Evolutionary conservation across 1,140 invertebrate genomes (phyloP).

Genomic region (Sitophilus oryzae): DNA sequence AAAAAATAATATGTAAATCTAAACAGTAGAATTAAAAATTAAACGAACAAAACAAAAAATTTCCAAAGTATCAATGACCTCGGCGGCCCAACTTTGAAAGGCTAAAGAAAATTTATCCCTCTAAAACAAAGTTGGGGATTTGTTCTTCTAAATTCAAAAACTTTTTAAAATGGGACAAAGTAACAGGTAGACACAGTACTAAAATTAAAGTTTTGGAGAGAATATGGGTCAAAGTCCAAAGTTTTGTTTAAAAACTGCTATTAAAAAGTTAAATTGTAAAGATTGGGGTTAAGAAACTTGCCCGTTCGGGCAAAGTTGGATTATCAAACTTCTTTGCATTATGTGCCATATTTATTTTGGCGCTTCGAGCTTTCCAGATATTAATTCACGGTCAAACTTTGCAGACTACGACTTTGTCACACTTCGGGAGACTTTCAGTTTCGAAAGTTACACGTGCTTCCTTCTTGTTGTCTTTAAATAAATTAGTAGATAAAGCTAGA

Average conservation of each 20-base stretch:
- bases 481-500: too few species aligned
- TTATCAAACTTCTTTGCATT: constrained; percentile 32
- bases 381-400: neutral
- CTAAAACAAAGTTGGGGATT: constrained; percentile 25
- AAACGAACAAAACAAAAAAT: too few species aligned
- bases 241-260: constrained; percentile 36
- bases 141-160: constrained; percentile 24
- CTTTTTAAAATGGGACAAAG: constrained; percentile 22
- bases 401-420: neutral
- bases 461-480: too few species aligned
- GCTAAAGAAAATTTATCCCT: constrained; percentile 19
- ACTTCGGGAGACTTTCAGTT: neutral
- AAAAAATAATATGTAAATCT: too few species aligned
- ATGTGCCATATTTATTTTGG: constrained; percentile 29
- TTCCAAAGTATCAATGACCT: neutral
- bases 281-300: constrained; percentile 31
- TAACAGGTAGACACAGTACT: constrained; percentile 25
- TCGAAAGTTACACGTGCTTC: too few species aligned
- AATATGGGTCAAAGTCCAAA: constrained; percentile 33
- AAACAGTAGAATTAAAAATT: too few species aligned
- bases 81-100: neutral
- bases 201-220: constrained; percentile 28
- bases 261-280: constrained; percentile 35
- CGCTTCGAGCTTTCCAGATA: neutral
- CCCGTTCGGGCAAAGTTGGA: constrained; percentile 28